Evolutionary conservation across 1,140 invertebrate species (phyloP).

Genomic region (Eupristina koningsbergeri): DNA sequence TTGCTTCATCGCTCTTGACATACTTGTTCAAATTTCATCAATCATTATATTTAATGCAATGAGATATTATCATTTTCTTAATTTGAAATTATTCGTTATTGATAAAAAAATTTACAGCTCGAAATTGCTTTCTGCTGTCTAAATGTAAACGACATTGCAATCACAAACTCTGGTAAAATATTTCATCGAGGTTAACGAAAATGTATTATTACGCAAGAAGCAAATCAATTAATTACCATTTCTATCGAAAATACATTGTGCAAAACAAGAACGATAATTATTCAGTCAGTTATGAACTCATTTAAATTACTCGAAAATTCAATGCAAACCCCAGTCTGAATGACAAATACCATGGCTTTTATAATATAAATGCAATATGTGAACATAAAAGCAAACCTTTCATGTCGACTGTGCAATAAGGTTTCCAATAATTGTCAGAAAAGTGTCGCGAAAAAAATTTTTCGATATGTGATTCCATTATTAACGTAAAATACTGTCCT

Average conservation of each 20-base stretch:
- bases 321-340: neutral
- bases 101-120: constrained; percentile 25
- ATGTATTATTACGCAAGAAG: neutral
- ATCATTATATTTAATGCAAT: no score
- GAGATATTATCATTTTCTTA: neutral
- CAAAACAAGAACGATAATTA: constrained; percentile 5
- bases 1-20: neutral
- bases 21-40: neutral
- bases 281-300: neutral
- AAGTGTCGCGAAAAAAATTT: neutral
- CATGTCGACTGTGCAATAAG: constrained; percentile 6
- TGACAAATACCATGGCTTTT: neutral
- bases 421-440: constrained; percentile 20
- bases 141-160: neutral
- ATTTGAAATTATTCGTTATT: constrained; percentile 14
- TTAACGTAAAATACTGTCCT: constrained; percentile 27
- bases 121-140: neutral
- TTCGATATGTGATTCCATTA: neutral
- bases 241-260: neutral
- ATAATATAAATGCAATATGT: neutral
- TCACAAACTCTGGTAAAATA: neutral
- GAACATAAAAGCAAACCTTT: constrained; percentile 13
- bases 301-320: constrained; percentile 21
- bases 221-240: constrained; percentile 29
- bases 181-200: neutral